Percentiles rank a stretch among this genome's conserved stretches.
These are phyloP conservation scores for Oligia strigilis DNA, from an alignment of 2,888 invertebrate species.

Conservation along the genomic window DNA sequence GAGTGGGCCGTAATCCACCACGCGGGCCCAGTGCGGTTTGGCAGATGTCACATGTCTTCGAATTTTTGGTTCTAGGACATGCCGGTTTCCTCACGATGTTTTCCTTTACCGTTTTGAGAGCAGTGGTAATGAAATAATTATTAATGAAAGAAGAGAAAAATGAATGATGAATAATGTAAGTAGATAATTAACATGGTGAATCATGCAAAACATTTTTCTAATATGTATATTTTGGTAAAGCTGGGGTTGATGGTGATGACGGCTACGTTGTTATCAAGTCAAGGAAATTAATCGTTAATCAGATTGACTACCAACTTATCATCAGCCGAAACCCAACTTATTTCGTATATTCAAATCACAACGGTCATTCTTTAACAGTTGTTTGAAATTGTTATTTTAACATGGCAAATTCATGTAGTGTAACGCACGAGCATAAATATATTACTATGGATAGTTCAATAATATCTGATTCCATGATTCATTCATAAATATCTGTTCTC, in stretches of 20 bases:
- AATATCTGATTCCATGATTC: background rate
- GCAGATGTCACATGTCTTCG: too few relatives aligned
- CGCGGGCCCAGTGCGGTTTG: too few relatives aligned
- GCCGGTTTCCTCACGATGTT: too few relatives aligned
- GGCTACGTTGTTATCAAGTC: conserved; percentile 92
- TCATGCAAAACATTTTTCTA: background rate
- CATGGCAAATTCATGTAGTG: background rate
- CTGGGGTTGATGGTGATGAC: conserved; percentile 90
- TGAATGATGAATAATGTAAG: background rate
- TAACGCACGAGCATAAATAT: background rate
- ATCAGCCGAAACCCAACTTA: background rate
- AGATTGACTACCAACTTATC: too few relatives aligned
- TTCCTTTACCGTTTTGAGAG: too few relatives aligned
- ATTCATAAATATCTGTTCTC: background rate
- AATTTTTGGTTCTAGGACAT: too few relatives aligned
- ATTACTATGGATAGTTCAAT: background rate
- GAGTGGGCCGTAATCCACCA: too few relatives aligned
- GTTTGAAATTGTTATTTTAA: background rate
- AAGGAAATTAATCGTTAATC: background rate
- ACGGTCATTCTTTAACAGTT: background rate
- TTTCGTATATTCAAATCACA: background rate
- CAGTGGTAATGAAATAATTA: too few relatives aligned
- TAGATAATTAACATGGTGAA: background rate
- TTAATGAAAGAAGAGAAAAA: too few relatives aligned
- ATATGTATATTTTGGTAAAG: conserved; percentile 74